Base-by-base conservation (phyloP, 2,113 vertebrate species). In the Cyanistes caeruleus region DNA sequence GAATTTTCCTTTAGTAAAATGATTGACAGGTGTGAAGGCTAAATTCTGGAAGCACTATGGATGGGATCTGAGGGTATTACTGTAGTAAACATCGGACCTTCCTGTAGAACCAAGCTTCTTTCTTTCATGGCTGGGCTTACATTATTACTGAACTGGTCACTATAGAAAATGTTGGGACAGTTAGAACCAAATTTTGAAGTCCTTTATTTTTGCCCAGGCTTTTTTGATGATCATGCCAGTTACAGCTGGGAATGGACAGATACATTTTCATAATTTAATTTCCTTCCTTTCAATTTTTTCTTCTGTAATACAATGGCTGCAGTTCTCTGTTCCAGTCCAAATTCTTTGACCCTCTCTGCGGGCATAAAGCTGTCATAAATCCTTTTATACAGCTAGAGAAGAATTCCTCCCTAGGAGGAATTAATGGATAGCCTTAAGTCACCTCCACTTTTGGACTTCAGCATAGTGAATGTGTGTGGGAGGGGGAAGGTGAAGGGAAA, bases 311-410 rank as follows among this genome's bases (percentile, higher is more conserved):
- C 63, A 95, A 67, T 81, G 72, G 35, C 39, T 95, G 35, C 27
- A 75, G 56, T 78, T 70, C 18, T 92, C 59, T 81, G 15, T 35
- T 90, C 27, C 89, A 74, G 43, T 92, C 52, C 56, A 77, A 77
- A 75, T 90, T 89, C 60, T 95, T 78, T 95, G 73, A 95, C 91
- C 83, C 60, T 84, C 48, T 87, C 86, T 95, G 77, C 72, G 87
- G 86, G 77, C 39, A 84, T 82, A 87, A 90, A 95, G 44, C 69
- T 84, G 77, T 74, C 62, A 68, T 48, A 92, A 96, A 91, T 92
- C 89, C 91, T 92, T 95, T 92, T 68, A 91, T 68, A 75, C 44
- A 86, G 77, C 37, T 59, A 43, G 24, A 67, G 73, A 83, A 93
- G 49, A 80, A 95, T 94, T 95, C 39, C 48, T 81, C 46, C 52